Conservation (phyloP, 2,113 vertebrate genomes). For the Rhinichthys klamathensis region DNA sequence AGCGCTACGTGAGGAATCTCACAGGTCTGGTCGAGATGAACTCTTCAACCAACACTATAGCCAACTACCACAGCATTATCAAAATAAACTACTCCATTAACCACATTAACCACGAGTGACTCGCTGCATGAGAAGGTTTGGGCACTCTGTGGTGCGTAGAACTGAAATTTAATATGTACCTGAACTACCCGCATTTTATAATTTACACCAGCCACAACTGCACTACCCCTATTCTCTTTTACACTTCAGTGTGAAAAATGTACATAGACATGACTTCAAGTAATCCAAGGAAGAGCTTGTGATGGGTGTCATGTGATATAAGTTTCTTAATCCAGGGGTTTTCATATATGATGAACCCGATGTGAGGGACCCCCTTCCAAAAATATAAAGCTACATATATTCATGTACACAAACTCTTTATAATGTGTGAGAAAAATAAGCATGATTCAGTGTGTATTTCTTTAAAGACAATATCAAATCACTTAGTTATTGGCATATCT, state of each 20-base stretch:
- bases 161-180: conserved; percentile 16
- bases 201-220: not conserved
- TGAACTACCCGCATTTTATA: not conserved
- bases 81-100: conserved; percentile 67
- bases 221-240: not conserved
- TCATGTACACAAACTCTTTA: not conserved
- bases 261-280: not conserved
- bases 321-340: not conserved
- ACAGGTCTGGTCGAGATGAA: not conserved
- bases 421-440: not conserved
- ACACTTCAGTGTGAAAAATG: not conserved
- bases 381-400: not conserved
- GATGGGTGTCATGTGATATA: not conserved
- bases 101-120: conserved; percentile 27
- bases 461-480: not conserved
- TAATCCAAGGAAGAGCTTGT: conserved; percentile 56
- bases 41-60: not conserved
- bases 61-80: conserved; percentile 31
- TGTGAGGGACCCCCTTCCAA: not conserved
- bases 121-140: not conserved
- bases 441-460: not conserved
- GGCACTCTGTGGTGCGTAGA: not conserved
- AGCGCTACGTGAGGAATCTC: not conserved
- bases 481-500: not conserved
- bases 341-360: not conserved